Conservation (phyloP, 1,140 invertebrate species). For the Radopholus similis region DNA sequence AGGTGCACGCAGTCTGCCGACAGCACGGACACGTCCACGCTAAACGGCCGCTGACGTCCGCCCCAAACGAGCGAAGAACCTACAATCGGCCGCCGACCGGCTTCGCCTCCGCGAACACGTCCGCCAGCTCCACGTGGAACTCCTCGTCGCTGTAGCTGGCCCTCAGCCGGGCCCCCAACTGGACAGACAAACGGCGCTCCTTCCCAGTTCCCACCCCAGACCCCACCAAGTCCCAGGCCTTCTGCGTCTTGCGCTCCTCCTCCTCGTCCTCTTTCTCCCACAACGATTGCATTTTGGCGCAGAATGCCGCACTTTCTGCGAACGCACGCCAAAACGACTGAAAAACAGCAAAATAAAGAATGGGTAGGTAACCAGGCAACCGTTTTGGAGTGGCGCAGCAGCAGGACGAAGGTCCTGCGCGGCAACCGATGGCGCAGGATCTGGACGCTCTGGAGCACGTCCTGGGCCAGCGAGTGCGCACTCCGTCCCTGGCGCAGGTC, state of each 20-base stretch:
- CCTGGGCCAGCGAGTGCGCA: neutral
- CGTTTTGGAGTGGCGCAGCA: neutral
- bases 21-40: neutral
- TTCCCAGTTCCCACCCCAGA: no score
- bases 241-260: neutral
- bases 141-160: neutral
- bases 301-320: neutral
- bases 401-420: neutral
- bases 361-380: neutral
- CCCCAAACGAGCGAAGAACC: no score
- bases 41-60: neutral
- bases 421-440: neutral
- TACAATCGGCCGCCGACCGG: neutral
- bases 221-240: neutral
- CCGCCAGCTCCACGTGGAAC: neutral
- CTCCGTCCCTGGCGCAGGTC: neutral
- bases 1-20: neutral
- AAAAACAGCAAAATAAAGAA: neutral
- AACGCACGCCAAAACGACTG: conserved; percentile 10
- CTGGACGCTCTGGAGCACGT: neutral
- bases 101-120: neutral
- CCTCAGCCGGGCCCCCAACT: neutral
- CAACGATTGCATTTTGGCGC: conserved; percentile 1
- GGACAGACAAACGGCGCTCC: neutral
- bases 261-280: no score